Evolutionary conservation across 2,797 vertebrate species (phyloP).

Genomic region (Enteromius argenteus): DNA sequence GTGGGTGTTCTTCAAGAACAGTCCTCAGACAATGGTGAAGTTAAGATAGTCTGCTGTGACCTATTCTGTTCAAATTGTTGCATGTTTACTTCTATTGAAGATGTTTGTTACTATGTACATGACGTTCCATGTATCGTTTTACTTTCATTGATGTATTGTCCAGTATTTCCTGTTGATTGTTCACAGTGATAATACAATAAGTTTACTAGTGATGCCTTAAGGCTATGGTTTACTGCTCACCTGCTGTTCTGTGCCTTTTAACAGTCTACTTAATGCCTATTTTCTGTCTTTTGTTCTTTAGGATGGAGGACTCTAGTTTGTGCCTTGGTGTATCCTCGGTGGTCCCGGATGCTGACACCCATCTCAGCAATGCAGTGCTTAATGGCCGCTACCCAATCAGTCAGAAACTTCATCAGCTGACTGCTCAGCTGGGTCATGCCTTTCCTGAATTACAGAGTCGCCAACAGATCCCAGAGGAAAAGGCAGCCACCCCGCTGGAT

Average conservation of each 20-base stretch:
- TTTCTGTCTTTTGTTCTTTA: conserved; percentile 61
- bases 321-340: conserved; percentile 98
- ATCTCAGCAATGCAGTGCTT: conserved; percentile 92
- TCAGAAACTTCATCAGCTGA: conserved; percentile 97
- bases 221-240: conserved; percentile 29
- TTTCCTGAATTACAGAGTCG: conserved; percentile 93
- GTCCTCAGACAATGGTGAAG: conserved; percentile 40
- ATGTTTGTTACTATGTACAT: conserved; percentile 36
- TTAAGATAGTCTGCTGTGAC: conserved; percentile 26
- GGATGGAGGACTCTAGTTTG: conserved; percentile 99
- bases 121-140: conserved; percentile 29
- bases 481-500: conserved; percentile 85
- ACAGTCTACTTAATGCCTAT: conserved; percentile 9
- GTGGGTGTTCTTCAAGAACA: conserved; percentile 40
- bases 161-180: conserved; percentile 42
- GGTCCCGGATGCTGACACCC: conserved; percentile 90
- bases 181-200: conserved; percentile 25
- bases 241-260: not conserved
- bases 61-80: conserved; percentile 37
- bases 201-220: conserved; percentile 16
- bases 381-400: conserved; percentile 99
- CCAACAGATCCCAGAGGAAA: conserved; percentile 93
- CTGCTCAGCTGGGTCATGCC: conserved; percentile 96
- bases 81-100: conserved; percentile 40
- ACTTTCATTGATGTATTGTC: conserved; percentile 24